Conservation (phyloP, 2,797 vertebrate species). For the Aphelocoma californica region DNA sequence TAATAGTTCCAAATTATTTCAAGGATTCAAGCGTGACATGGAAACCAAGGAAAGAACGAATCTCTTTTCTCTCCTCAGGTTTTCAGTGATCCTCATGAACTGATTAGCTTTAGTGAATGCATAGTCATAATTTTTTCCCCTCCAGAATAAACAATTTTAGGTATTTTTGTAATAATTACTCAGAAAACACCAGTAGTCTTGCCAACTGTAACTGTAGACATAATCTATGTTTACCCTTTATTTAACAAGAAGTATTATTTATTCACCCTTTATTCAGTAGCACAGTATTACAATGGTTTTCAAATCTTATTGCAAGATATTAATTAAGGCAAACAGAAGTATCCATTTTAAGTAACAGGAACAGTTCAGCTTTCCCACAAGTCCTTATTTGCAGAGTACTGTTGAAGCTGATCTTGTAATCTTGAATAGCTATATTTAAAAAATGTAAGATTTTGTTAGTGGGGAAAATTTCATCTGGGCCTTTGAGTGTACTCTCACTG, state of each 20-base stretch:
- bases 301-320: neutral
- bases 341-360: neutral
- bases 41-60: neutral
- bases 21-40: neutral
- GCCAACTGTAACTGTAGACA: neutral
- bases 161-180: neutral
- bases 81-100: neutral
- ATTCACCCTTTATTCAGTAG: neutral
- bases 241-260: neutral
- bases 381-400: neutral
- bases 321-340: neutral
- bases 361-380: neutral
- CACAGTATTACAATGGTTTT: neutral
- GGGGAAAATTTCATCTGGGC: neutral
- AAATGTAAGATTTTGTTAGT: neutral
- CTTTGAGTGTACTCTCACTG: neutral
- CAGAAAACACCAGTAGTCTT: neutral
- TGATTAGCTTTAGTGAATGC: neutral
- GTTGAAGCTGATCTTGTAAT: neutral
- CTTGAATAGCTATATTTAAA: neutral
- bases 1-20: neutral
- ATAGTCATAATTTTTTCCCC: neutral
- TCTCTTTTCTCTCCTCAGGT: neutral
- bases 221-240: neutral
- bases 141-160: neutral